phyloP scores from a whole-genome alignment of 2,797 vertebrate species.

The Cyprinodon diabolis region DNA sequence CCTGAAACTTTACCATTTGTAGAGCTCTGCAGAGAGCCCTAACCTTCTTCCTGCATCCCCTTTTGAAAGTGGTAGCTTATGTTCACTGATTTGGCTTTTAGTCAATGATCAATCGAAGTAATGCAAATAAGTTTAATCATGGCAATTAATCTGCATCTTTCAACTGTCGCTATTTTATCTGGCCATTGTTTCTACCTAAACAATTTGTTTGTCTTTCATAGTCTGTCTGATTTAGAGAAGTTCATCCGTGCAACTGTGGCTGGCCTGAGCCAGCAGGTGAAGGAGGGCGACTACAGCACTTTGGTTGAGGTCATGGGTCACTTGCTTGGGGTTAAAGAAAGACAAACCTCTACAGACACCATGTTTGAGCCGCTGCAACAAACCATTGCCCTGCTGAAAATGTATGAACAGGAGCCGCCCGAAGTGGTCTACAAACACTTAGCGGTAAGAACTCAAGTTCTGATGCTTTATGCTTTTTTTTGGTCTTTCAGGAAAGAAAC shows the following conservation, averaged over 20 bases:
- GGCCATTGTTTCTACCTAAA: neutral
- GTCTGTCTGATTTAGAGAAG: constrained; percentile 87
- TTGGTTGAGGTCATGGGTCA: constrained; percentile 90
- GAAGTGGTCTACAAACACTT: constrained; percentile 88
- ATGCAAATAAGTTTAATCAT: too few relatives aligned
- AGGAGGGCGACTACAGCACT: constrained; percentile 85
- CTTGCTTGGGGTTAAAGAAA: constrained; percentile 89
- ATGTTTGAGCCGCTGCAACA: constrained; percentile 95
- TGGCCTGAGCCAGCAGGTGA: constrained; percentile 82
- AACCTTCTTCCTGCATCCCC: too few relatives aligned
- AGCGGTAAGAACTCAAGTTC: constrained; percentile 78
- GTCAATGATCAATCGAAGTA: too few relatives aligned
- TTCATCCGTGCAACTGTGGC: constrained; percentile 81
- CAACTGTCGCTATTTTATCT: neutral
- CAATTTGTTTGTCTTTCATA: constrained; percentile 51
- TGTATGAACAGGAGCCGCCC: constrained; percentile 89
- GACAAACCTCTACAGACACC: constrained; percentile 83
- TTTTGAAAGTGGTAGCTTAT: too few relatives aligned
- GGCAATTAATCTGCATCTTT: too few relatives aligned
- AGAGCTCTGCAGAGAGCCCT: too few relatives aligned
- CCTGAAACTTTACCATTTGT: too few relatives aligned
- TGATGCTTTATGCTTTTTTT: neutral
- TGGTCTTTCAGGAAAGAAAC: constrained; percentile 8
- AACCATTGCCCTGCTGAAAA: constrained; percentile 88
- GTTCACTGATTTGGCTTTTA: too few relatives aligned